A percentile compares a stretch with the other conserved stretches of the same genome.
Evolutionary conservation across 1,140 invertebrate genomes (phyloP).

Genomic region (Grapholita molesta): DNA sequence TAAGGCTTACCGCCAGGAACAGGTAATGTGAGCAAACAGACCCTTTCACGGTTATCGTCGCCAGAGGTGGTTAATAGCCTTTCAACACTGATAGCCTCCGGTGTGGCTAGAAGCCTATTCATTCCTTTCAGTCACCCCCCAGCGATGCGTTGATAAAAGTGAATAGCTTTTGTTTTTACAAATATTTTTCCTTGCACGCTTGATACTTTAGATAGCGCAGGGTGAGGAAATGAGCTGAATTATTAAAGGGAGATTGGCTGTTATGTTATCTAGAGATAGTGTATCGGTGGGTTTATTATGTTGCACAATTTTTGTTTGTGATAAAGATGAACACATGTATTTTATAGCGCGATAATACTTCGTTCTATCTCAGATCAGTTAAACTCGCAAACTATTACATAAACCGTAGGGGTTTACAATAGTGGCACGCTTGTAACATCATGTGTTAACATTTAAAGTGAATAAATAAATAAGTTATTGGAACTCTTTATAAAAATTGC

Average conservation of each 20-base stretch:
- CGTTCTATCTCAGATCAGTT: too few relatives aligned
- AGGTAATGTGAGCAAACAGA: constrained; percentile 62
- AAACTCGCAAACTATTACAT: too few relatives aligned
- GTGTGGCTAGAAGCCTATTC: constrained; percentile 48
- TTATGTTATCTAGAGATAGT: constrained; percentile 52
- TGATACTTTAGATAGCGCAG: constrained; percentile 40
- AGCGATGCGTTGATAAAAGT: constrained; percentile 64
- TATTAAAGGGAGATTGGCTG: constrained; percentile 46
- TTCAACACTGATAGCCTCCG: constrained; percentile 57
- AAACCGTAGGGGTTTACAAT: too few relatives aligned
- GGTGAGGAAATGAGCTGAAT: constrained; percentile 37
- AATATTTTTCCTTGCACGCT: constrained; percentile 45
- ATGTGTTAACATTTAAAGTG: too few relatives aligned
- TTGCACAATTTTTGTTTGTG: too few relatives aligned
- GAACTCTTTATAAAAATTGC: too few relatives aligned
- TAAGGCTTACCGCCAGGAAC: constrained; percentile 57
- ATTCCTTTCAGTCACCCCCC: constrained; percentile 52
- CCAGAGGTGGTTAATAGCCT: constrained; percentile 60
- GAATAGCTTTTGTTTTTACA: constrained; percentile 63
- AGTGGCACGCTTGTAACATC: too few relatives aligned
- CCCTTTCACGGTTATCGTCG: constrained; percentile 60
- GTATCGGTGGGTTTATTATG: constrained; percentile 33
- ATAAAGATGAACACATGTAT: background rate
- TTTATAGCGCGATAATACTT: background rate
- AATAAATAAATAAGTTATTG: too few relatives aligned